Base-by-base conservation (phyloP, 2,888 invertebrate genomes). In the Cosmia trapezina region DNA sequence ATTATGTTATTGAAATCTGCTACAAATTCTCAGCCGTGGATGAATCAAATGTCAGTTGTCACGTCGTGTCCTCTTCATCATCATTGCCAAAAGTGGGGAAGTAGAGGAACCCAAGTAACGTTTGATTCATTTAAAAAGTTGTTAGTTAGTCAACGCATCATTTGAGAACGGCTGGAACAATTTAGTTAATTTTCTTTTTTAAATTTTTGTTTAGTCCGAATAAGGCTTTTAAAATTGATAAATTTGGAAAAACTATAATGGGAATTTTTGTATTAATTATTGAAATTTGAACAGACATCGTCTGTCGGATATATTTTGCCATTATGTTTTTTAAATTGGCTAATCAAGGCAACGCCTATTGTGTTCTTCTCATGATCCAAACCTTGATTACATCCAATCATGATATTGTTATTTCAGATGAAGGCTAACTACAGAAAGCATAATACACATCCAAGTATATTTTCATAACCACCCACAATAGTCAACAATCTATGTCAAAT, bases 401-500 rank as follows among this genome's bases (percentile, higher is more conserved):
- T 41, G 11, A 64, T 17, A 74, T 33, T 53, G 28, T 54, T 53
- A 22, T 47, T 9, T 41, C 17, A 19, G 2, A 53, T 17, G 28
- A 43, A 74, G n/a, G 14, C 37, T 49, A 1, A 62, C 17, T 19
- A 51, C 28, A 43, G 47, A 51, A 37, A 0, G 1, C 9, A 60
- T n/a, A 78, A 71, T 62, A 41, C 22, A 9, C 19, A 19, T 47
- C 14, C 5, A 59, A 59, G n/a, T 22, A 41, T 76, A 73, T 78
- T 78, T 78, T 56, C 61, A 7, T 61, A 72, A 33, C 64, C 33
- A 62, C 62, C n/a, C 45, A 79, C 47, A 59, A 51, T 28, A 22
- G 8, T 53, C 22, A 19, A 37, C 1, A 17, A 79, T 79, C 33
- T 63, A 47, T 72, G 80, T 37, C 59, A 76, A 76, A 43, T 63